Evolutionary conservation across 2,797 vertebrate genomes (phyloP).

Genomic region (Synanceia verrucosa): DNA sequence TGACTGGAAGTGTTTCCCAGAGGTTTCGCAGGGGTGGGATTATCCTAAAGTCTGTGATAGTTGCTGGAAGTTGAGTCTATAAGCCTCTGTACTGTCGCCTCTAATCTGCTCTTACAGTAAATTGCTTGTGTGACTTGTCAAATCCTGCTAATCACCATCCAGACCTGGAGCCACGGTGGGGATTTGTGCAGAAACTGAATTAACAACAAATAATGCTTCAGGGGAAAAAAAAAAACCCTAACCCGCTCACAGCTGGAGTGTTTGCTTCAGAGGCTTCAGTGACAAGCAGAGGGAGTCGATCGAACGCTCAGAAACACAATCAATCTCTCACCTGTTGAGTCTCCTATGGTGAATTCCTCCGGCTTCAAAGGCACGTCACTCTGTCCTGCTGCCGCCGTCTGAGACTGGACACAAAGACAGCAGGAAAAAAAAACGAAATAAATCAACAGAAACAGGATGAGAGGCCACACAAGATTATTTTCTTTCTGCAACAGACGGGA

Average conservation of each 20-base stretch:
- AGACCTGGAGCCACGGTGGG: constrained; percentile 36
- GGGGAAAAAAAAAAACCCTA: constrained; percentile 64
- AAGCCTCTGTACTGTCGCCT: constrained; percentile 26
- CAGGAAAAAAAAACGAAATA: constrained; percentile 8
- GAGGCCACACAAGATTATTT: constrained; percentile 35
- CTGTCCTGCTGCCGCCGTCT: constrained; percentile 83
- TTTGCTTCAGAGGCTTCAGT: constrained; percentile 43
- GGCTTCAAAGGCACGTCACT: constrained; percentile 87
- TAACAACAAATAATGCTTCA: constrained; percentile 62
- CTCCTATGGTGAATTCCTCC: constrained; percentile 88
- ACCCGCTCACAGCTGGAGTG: constrained; percentile 57
- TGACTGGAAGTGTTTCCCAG: constrained; percentile 30
- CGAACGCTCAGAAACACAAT: constrained; percentile 53
- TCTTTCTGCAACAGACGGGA: constrained; percentile 42
- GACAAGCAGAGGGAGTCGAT: constrained; percentile 50
- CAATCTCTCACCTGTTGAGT: constrained; percentile 87
- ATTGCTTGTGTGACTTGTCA: constrained; percentile 53
- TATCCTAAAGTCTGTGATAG: constrained; percentile 45
- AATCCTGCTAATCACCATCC: constrained; percentile 63
- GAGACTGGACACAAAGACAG: constrained; percentile 81
- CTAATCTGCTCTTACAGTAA: constrained; percentile 59
- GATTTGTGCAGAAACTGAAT: constrained; percentile 50
- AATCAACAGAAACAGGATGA: constrained; percentile 42
- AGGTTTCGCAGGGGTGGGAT: constrained; percentile 25
- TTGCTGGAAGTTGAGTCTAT: constrained; percentile 5